Conservation (phyloP, 2,797 vertebrate genomes). For the Gymnoscopelus microlampas region DNA sequence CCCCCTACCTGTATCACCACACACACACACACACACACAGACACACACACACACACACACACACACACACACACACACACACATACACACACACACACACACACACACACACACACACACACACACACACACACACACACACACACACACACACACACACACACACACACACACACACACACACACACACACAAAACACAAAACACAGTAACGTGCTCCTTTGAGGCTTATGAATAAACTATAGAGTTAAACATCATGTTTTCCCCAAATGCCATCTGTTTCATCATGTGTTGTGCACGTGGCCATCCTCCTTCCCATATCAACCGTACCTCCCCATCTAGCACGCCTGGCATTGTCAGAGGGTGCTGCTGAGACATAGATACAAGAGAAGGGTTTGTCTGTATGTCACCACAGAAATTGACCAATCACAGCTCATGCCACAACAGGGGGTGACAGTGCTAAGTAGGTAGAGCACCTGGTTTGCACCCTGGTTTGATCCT, state of each 20-base stretch:
- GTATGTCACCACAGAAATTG: too few species aligned
- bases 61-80: background rate
- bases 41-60: slow-evolving; percentile 12
- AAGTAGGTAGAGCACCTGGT: too few species aligned
- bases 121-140: too few species aligned
- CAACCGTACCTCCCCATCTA: slow-evolving; percentile 15
- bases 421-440: too few species aligned
- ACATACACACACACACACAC: too few species aligned
- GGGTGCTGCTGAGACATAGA: slow-evolving; percentile 12
- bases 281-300: slow-evolving; percentile 25
- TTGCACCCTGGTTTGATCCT: too few species aligned
- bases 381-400: too few species aligned
- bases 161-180: too few species aligned
- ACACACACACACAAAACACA: too few species aligned
- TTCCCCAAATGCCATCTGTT: slow-evolving; percentile 46
- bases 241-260: slow-evolving; percentile 32
- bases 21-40: background rate
- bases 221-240: slow-evolving; percentile 61
- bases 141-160: too few species aligned
- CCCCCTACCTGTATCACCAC: slow-evolving; percentile 3
- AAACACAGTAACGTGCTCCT: slow-evolving; percentile 34
- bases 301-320: slow-evolving; percentile 14
- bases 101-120: too few species aligned
- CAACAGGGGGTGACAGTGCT: too few species aligned
- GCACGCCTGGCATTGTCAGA: slow-evolving; percentile 18